Conservation (phyloP, 2,797 vertebrate species). For the Martes flavigula region DNA sequence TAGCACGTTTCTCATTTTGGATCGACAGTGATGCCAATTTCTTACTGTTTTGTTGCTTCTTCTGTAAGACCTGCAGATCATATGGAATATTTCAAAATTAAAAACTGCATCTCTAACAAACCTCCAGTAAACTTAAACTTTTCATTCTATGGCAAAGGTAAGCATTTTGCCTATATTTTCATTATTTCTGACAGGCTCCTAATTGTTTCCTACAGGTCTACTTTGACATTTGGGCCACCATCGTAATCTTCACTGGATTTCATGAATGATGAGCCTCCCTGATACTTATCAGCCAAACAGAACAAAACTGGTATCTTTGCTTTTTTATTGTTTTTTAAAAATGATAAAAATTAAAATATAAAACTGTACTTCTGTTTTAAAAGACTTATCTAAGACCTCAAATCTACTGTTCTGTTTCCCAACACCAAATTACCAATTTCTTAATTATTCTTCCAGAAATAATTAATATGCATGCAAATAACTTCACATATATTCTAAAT, state of each 20-base stretch:
- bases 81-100: conserved; percentile 66
- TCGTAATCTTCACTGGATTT: conserved; percentile 24
- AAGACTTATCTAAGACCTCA: neutral
- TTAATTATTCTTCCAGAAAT: conserved; percentile 14
- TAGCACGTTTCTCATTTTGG: conserved; percentile 87
- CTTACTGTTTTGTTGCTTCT: conserved; percentile 84
- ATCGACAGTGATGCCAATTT: conserved; percentile 87
- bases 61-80: conserved; percentile 83
- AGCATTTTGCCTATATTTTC: neutral
- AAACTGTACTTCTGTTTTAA: conserved; percentile 27
- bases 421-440: neutral
- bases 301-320: neutral
- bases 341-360: conserved; percentile 24
- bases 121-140: neutral
- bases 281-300: neutral
- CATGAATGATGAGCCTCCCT: neutral
- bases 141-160: neutral
- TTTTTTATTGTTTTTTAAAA: neutral
- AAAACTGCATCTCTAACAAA: neutral
- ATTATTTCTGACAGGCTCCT: conserved; percentile 1
- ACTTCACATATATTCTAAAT: neutral
- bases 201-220: conserved; percentile 21
- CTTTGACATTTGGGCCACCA: neutral
- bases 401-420: neutral
- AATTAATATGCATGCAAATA: neutral